A percentile compares a stretch with the other conserved stretches of the same genome.
These are phyloP conservation scores for Calephelis perditalis DNA, from an alignment of 2,888 invertebrate genomes.

Conservation along the genomic window DNA sequence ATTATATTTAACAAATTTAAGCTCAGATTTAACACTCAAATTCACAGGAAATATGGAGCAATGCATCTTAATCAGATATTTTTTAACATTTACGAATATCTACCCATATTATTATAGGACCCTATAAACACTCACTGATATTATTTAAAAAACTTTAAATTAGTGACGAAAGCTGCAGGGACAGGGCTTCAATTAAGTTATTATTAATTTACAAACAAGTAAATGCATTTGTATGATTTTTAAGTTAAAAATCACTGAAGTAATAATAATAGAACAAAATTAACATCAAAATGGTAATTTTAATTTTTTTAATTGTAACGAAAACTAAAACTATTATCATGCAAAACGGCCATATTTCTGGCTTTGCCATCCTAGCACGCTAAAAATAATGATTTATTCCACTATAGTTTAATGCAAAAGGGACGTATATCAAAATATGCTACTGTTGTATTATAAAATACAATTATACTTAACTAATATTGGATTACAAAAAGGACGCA, in stretches of 20 bases:
- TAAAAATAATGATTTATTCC: conserved; percentile 24
- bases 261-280: conserved; percentile 21
- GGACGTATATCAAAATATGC: conserved; percentile 12
- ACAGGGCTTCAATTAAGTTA: conserved; percentile 19
- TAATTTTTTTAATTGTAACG: conserved; percentile 21
- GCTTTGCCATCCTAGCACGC: conserved; percentile 22
- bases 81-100: conserved; percentile 18
- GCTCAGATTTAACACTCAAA: conserved; percentile 18
- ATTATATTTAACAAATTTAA: conserved; percentile 13
- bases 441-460: conserved; percentile 19
- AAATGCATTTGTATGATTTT: conserved; percentile 12
- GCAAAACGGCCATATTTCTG: conserved; percentile 22
- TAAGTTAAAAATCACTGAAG: conserved; percentile 21
- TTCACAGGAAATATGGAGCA: conserved; percentile 18
- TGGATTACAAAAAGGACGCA: conserved; percentile 17
- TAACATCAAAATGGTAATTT: conserved; percentile 19
- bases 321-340: conserved; percentile 16
- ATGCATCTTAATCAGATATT: conserved; percentile 18
- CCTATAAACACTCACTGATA: conserved; percentile 17
- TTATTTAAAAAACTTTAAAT: conserved; percentile 19
- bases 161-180: conserved; percentile 16
- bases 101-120: conserved; percentile 12
- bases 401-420: conserved; percentile 14
- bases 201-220: conserved; percentile 19
- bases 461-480: conserved; percentile 14